A percentile compares a stretch with the other conserved stretches of the same genome.
phyloP scores from a whole-genome alignment of 2,888 invertebrate genomes.

The Tenodera sinensis region DNA sequence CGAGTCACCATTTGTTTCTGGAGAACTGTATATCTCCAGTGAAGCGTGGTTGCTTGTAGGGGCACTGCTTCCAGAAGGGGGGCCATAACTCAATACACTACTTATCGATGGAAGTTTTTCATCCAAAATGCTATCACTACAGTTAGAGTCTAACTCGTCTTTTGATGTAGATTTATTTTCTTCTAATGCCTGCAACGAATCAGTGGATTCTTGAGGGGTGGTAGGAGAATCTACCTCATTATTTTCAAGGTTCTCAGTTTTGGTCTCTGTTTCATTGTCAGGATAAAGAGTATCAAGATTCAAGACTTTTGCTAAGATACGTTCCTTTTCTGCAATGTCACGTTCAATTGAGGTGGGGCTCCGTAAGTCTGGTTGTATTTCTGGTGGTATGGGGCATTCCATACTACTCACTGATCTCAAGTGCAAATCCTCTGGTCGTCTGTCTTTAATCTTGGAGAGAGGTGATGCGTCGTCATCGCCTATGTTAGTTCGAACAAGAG shows the following conservation, averaged over 20 bases:
- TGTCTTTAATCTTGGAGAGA: background rate
- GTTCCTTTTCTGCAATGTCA: constrained; percentile 36
- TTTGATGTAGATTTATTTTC: background rate
- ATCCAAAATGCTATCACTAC: background rate
- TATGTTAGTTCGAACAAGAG: constrained; percentile 15
- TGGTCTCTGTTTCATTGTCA: background rate
- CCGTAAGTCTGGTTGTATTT: constrained; percentile 27
- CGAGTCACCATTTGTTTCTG: constrained; percentile 18
- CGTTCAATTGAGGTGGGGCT: constrained; percentile 31
- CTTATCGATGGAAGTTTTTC: constrained; percentile 13
- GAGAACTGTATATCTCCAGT: constrained; percentile 27
- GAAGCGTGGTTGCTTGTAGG: constrained; percentile 33
- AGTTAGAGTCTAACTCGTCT: background rate
- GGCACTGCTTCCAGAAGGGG: constrained; percentile 37
- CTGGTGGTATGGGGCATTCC: background rate
- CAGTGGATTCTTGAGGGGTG: background rate
- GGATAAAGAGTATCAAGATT: constrained; percentile 31
- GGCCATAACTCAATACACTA: constrained; percentile 35
- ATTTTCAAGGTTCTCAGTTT: background rate
- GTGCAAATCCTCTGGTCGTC: background rate
- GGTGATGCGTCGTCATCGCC: background rate
- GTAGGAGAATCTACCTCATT: background rate
- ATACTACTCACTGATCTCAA: background rate
- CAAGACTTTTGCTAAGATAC: constrained; percentile 35
- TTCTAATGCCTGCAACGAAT: background rate